Conservation (phyloP, 2,888 invertebrate species). For the Stenurella melanura region DNA sequence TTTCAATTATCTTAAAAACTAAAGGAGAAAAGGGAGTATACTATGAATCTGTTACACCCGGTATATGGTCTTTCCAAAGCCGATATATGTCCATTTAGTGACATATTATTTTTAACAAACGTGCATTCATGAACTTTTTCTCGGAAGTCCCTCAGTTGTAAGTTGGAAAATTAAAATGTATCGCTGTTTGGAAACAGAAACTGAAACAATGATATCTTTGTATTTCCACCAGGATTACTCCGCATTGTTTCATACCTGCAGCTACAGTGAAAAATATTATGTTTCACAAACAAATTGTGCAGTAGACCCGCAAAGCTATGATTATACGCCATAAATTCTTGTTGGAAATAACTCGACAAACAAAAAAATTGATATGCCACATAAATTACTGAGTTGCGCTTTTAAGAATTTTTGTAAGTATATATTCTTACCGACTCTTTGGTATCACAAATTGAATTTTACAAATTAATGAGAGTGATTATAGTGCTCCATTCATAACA, state of each 20-base stretch:
- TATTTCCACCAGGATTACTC: conserved; percentile 16
- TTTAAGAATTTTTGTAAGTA: not conserved
- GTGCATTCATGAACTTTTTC: not conserved
- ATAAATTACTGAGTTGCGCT: not conserved
- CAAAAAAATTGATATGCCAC: not conserved
- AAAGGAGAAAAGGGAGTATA: too few relatives aligned
- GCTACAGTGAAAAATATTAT: conserved; percentile 7
- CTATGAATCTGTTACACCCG: too few relatives aligned
- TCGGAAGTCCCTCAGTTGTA: not conserved
- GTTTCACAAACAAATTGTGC: conserved; percentile 13
- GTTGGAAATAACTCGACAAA: not conserved
- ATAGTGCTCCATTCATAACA: too few relatives aligned
- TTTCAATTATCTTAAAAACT: too few relatives aligned
- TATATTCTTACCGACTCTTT: not conserved
- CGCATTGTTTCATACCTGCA: not conserved
- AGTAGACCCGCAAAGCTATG: not conserved
- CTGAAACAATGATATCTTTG: conserved; percentile 19
- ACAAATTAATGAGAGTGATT: not conserved
- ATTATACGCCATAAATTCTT: not conserved
- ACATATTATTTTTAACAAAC: not conserved
- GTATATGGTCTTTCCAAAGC: too few relatives aligned
- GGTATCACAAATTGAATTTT: not conserved
- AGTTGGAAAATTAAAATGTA: conserved; percentile 15
- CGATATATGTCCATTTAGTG: not conserved
- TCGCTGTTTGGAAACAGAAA: conserved; percentile 8